Evolutionary conservation across 2,113 vertebrate species (phyloP).

Genomic region (Tursiops truncatus): DNA sequence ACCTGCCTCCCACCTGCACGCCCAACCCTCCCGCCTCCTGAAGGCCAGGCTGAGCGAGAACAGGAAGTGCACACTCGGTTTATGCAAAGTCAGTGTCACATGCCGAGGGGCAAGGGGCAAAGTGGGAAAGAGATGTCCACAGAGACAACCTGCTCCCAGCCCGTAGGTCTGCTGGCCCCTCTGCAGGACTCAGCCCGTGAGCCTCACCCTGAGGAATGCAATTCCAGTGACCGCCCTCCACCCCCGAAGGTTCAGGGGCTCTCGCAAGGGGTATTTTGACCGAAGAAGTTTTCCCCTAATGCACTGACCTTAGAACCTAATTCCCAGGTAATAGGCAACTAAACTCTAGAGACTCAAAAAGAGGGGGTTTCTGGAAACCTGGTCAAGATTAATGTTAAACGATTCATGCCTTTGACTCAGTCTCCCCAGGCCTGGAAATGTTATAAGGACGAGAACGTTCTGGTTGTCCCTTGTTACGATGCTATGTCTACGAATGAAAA

Average conservation of each 20-base stretch:
- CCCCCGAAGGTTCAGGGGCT: not conserved
- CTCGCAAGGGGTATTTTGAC: not conserved
- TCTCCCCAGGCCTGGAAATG: not conserved
- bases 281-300: not conserved
- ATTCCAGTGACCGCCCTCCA: not conserved
- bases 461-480: not conserved
- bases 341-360: not conserved
- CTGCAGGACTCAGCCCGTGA: rapidly evolving
- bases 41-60: not conserved
- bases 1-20: not conserved
- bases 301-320: not conserved
- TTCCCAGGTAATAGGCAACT: not conserved
- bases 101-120: not conserved
- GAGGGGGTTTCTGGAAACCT: not conserved
- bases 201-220: not conserved
- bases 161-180: not conserved
- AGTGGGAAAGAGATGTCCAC: not conserved
- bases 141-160: not conserved
- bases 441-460: not conserved
- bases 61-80: not conserved
- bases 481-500: not conserved
- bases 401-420: not conserved
- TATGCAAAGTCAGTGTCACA: not conserved
- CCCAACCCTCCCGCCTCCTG: not conserved
- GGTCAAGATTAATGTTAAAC: not conserved